phyloP scores from a whole-genome alignment of 2,113 vertebrate genomes.

The Edolisoma coerulescens region DNA sequence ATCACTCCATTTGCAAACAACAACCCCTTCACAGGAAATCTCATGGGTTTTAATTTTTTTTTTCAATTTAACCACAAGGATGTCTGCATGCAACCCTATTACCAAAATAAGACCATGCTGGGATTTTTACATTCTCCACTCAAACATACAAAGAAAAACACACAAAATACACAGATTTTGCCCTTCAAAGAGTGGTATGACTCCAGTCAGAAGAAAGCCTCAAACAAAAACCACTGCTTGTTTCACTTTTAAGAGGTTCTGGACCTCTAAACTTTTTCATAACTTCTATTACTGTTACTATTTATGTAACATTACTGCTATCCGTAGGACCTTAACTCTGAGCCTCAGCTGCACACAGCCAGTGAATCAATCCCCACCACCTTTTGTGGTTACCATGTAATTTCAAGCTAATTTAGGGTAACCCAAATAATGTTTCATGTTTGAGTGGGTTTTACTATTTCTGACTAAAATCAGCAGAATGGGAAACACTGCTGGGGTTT shows the following conservation, averaged over 20 bases:
- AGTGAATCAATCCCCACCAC: rapidly evolving
- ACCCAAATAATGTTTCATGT: neutral
- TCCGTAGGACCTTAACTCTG: neutral
- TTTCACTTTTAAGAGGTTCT: neutral
- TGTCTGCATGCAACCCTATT: neutral
- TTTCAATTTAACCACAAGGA: neutral
- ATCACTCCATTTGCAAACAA: neutral
- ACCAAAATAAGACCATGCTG: neutral
- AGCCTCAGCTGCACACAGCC: neutral
- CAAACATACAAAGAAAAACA: neutral
- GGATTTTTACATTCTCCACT: neutral
- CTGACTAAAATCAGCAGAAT: neutral
- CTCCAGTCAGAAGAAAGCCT: neutral
- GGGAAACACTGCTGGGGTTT: neutral
- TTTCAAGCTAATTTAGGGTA: neutral
- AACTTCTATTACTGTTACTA: neutral
- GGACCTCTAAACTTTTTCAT: neutral
- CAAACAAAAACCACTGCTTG: neutral
- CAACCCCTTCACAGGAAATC: neutral
- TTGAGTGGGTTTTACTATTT: neutral
- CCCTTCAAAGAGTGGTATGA: neutral
- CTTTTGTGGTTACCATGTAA: rapidly evolving
- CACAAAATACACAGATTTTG: neutral
- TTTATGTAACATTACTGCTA: neutral
- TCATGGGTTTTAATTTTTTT: neutral